These are phyloP conservation scores for Iselma pallidipennis DNA, from an alignment of 2,888 invertebrate genomes.

Conservation along the genomic window DNA sequence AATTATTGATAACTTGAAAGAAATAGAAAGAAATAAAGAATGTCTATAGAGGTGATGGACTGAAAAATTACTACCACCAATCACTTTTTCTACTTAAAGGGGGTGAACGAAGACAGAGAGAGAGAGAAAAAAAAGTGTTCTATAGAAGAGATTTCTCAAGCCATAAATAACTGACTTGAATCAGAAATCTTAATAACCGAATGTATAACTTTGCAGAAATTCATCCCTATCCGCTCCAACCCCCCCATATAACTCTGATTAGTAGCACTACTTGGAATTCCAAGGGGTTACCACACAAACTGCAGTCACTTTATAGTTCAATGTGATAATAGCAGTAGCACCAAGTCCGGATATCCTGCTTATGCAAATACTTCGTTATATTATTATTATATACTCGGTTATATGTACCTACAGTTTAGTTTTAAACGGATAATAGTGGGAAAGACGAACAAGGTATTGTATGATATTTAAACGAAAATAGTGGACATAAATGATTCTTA, in stretches of 20 bases:
- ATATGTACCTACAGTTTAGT: too few relatives aligned
- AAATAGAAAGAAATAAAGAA: neutral
- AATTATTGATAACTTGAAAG: neutral
- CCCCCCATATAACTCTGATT: neutral
- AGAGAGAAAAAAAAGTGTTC: too few relatives aligned
- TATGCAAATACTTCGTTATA: neutral
- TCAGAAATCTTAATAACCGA: neutral
- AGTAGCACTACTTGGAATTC: neutral
- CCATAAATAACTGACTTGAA: neutral
- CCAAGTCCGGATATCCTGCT: neutral
- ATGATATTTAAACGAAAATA: too few relatives aligned
- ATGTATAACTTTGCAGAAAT: neutral
- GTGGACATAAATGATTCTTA: too few relatives aligned
- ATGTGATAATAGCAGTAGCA: neutral
- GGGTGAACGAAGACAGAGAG: too few relatives aligned
- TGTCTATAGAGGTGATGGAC: neutral
- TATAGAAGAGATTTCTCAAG: neutral
- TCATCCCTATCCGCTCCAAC: too few relatives aligned
- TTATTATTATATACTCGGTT: too few relatives aligned
- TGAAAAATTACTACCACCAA: neutral
- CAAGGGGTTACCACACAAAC: neutral
- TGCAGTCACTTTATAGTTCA: neutral
- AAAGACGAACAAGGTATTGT: too few relatives aligned
- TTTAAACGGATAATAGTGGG: too few relatives aligned
- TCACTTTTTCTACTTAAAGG: too few relatives aligned